Conservation (phyloP, 1,140 invertebrate genomes). For the Drosophila pseudoobscura region DNA sequence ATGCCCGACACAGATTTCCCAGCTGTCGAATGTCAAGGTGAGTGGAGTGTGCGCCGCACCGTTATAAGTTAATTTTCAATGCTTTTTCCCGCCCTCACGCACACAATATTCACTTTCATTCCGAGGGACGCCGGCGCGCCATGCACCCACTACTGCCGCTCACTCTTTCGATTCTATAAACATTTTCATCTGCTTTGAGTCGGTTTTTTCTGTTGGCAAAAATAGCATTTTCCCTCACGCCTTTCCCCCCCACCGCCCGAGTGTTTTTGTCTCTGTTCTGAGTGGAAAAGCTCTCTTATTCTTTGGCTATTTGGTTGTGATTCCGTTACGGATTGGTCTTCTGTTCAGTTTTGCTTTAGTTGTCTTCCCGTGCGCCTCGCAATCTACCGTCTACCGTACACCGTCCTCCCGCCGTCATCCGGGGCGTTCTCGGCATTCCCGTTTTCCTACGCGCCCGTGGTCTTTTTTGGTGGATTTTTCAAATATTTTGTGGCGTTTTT, state of each 20-base stretch:
- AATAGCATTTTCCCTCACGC: slow-evolving; percentile 51
- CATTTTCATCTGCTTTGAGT: slow-evolving; percentile 47
- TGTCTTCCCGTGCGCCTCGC: slow-evolving; percentile 69
- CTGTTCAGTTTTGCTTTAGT: slow-evolving; percentile 71
- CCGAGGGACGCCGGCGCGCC: slow-evolving; percentile 37
- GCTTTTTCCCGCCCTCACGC: not conserved
- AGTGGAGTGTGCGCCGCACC: slow-evolving; percentile 20
- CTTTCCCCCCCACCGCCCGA: slow-evolving; percentile 1
- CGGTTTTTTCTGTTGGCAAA: slow-evolving; percentile 45
- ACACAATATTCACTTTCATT: slow-evolving; percentile 28
- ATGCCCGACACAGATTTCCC: not conserved
- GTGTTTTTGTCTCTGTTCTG: slow-evolving; percentile 46
- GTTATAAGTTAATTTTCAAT: slow-evolving; percentile 15
- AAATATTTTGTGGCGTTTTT: too few relatives aligned
- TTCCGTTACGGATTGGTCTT: slow-evolving; percentile 11
- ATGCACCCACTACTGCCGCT: not conserved
- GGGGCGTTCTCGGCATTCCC: slow-evolving; percentile 22
- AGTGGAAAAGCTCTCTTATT: slow-evolving; percentile 47
- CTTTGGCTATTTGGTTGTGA: slow-evolving; percentile 34
- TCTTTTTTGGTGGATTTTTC: slow-evolving; percentile 13
- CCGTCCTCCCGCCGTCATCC: slow-evolving; percentile 21
- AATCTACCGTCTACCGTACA: not conserved
- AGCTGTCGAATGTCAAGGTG: slow-evolving; percentile 28
- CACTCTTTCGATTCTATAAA: slow-evolving; percentile 3
- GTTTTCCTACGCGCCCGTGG: slow-evolving; percentile 11